Evolutionary conservation across 2,113 vertebrate genomes (phyloP), one percentile per base, ranked within the genome.

Genomic region (Dasyprocta punctata): DNA sequence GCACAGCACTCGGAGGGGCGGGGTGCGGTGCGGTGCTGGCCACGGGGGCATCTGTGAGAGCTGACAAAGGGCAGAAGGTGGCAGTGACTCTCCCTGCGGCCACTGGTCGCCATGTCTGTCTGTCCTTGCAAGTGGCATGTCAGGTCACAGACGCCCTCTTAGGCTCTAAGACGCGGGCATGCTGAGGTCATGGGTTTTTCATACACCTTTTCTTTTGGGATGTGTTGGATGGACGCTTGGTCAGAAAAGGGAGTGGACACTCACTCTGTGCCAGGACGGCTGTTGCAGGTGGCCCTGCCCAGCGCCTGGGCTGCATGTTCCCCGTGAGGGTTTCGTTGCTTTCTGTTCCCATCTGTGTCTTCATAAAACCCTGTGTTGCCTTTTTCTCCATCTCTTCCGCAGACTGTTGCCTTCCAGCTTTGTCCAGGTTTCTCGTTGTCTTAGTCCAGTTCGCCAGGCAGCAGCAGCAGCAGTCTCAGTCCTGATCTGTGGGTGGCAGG

Each of bases 201-300:
- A 77, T 44, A n/a, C 17, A n/a, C 85, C 47, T 77, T 87, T 73
- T 75, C 83, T 95, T 84, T 77, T 69, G 83, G 94, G 86, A 83
- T 5, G 7, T 65, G 81, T 77, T 56, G 38, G 69, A 20, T 6
- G 47, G 67, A 49, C 10, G 30, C 33, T 90, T 22, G 54, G 65
- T 69, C 49, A 54, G 81, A 89, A 7, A 5, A 30, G 38, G 63
- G 67, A n/a, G 33, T 89, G 86, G 24, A 10, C 14, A 24, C 1
- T 44, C 30, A 47, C 58, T 33, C 58, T 26, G 26, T 8, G 67
- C 2, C 0, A 7, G 36, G 69, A 13, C 5, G 60, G n/a, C 17
- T 1, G 2, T 28, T 9, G 19, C 5, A 1, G 71, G 14, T 2
- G 26, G 41, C 71, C n/a, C 41, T 85, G 92, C 61, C 52, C 17